Base-by-base conservation (phyloP, 1,140 invertebrate genomes). In the Uloborus diversus region DNA sequence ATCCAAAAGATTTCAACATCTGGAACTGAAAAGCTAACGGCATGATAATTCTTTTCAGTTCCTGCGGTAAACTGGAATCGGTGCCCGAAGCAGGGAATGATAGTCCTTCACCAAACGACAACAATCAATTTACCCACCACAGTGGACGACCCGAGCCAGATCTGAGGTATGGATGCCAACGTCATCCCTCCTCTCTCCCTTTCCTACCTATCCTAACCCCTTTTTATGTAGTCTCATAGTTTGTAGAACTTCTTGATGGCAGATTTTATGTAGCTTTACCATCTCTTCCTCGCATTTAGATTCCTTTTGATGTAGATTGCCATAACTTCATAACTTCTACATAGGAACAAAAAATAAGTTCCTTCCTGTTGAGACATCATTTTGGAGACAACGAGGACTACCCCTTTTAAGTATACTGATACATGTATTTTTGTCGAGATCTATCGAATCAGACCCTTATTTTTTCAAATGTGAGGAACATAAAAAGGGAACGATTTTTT, bases 21-120 rank as follows among this genome's bases (percentile, higher is more conserved):
- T 59, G 33, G 68, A 71, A 71, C 53, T 37, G 53, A 57, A 71
- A 57, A 71, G 68, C 68, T 59, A 71, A 71, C 35, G 17, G 4
- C 37, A 56, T 71, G 53, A 32, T 59, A 71, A 71, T 71, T 59
- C 68, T 35, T 71, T 71, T 59, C 53, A 71, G 68, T 71, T 71
- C 68, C 68, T 33, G 28, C 17, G 35, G 37, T 49, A 71, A 59
- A 71, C 25, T 59, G 53, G 51, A 70, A 70, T 70, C 68, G 2
- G 68, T 59, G n/a, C 33, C 68, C 25, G 53, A 59, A 35, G 53
- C 68, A 53, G 53, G 68, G 53, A 59, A 56, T 17, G 33, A 42
- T 71, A 59, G 68, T 71, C n/a, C 33, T 17, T 37, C 68, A 59
- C 25, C 68, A 25, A 53, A 28, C 28, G 47, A 57, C 51, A 33